These are phyloP conservation scores for Falcunculus frontatus DNA, from an alignment of 2,113 vertebrate genomes.

Conservation along the genomic window DNA sequence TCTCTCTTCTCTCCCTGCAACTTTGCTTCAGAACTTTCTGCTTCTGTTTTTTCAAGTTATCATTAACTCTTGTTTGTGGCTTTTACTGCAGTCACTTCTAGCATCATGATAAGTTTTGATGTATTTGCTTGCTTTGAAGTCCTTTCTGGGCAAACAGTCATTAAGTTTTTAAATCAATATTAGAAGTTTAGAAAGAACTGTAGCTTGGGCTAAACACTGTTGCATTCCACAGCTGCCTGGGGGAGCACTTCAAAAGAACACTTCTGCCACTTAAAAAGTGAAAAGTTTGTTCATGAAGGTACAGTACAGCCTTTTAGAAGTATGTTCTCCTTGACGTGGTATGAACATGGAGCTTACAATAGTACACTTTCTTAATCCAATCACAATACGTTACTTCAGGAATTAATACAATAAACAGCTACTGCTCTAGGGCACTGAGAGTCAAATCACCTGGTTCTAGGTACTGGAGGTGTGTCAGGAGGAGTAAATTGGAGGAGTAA, in stretches of 20 bases:
- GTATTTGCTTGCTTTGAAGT: slow-evolving; percentile 66
- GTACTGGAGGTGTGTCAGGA: not conserved
- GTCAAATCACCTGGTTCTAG: not conserved
- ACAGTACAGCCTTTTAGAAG: slow-evolving; percentile 22
- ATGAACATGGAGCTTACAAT: not conserved
- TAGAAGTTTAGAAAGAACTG: slow-evolving; percentile 61
- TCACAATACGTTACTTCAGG: not conserved
- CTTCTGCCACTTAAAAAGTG: slow-evolving; percentile 51
- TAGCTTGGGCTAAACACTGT: slow-evolving; percentile 56
- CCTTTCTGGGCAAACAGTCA: slow-evolving; percentile 59
- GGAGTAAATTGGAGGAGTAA: not conserved
- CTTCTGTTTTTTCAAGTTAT: not conserved
- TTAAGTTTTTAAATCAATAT: slow-evolving; percentile 69
- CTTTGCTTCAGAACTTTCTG: not conserved
- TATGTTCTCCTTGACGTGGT: slow-evolving; percentile 17
- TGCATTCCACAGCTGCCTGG: slow-evolving; percentile 58
- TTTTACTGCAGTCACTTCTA: slow-evolving; percentile 52
- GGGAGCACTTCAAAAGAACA: slow-evolving; percentile 68
- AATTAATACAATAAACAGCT: not conserved
- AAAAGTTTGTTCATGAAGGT: slow-evolving; percentile 60
- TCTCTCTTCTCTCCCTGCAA: not conserved
- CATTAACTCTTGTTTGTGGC: slow-evolving; percentile 36
- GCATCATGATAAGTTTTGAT: slow-evolving; percentile 61
- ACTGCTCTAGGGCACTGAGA: not conserved
- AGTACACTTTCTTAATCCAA: not conserved